phyloP scores from a whole-genome alignment of 2,113 vertebrate genomes.

The Dromiciops gliroides region DNA sequence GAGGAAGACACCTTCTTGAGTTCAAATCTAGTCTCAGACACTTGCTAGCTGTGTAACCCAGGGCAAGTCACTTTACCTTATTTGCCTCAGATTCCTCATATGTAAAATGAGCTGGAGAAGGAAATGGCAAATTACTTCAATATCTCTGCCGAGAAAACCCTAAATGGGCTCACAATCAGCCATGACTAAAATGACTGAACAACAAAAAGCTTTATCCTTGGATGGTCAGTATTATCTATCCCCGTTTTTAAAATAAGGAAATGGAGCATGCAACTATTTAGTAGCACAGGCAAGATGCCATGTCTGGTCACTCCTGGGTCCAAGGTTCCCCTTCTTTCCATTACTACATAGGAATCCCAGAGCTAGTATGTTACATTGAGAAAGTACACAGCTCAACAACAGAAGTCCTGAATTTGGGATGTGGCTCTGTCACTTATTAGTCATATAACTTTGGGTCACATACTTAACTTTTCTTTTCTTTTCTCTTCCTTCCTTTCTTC shows the following conservation, averaged over 20 bases:
- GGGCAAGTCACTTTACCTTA: background rate
- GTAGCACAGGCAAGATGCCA: background rate
- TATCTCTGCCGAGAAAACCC: background rate
- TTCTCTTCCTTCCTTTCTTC: no score
- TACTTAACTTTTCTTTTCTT: background rate
- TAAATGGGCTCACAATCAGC: background rate
- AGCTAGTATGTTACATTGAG: background rate
- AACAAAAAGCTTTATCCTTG: background rate
- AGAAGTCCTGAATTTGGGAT: background rate
- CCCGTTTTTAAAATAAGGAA: background rate
- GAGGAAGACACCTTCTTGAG: background rate
- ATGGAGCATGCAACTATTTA: background rate
- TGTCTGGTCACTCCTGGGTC: background rate
- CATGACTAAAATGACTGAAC: background rate
- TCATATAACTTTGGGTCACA: background rate
- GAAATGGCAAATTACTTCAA: background rate
- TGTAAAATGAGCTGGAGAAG: background rate
- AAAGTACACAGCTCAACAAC: background rate
- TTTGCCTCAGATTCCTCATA: background rate
- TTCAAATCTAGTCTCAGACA: background rate
- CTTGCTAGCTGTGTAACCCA: background rate
- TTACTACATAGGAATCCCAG: background rate
- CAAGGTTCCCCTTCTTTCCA: background rate
- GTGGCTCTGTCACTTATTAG: background rate
- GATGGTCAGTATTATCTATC: background rate